These are phyloP conservation scores for Julus scandinavius DNA, from an alignment of 2,888 invertebrate genomes.

Conservation along the genomic window DNA sequence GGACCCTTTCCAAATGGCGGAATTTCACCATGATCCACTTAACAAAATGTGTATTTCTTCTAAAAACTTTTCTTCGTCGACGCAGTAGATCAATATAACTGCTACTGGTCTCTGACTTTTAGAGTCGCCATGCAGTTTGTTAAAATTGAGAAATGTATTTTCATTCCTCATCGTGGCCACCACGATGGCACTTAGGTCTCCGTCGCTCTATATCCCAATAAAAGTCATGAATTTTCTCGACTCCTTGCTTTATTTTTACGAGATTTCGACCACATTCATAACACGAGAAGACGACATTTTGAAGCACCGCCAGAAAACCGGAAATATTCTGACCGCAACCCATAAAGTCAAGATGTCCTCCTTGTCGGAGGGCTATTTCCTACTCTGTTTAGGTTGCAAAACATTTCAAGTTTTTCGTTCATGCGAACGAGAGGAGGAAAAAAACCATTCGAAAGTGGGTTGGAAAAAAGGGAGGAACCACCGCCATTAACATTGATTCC, in stretches of 20 bases:
- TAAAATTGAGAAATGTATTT: neutral
- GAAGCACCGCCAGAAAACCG: slow-evolving; percentile 21
- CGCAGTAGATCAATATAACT: neutral
- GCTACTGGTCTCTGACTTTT: slow-evolving; percentile 16
- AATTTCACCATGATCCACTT: neutral
- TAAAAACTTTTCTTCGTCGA: neutral
- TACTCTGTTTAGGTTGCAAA: neutral
- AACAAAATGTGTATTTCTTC: neutral
- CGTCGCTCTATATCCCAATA: neutral
- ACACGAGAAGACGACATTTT: neutral
- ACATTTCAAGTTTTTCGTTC: neutral
- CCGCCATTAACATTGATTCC: slow-evolving; percentile 30
- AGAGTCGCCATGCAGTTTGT: slow-evolving; percentile 24
- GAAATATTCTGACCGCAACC: slow-evolving; percentile 30
- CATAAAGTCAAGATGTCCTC: slow-evolving; percentile 31
- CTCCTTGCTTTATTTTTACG: slow-evolving; percentile 3
- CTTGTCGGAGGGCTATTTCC: neutral
- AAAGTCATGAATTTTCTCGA: slow-evolving; percentile 1
- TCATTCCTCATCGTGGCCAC: neutral
- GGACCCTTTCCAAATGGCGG: neutral
- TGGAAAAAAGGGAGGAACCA: neutral
- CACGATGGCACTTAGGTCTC: too few relatives aligned
- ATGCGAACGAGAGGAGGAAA: neutral
- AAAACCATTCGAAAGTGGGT: neutral
- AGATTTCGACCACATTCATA: slow-evolving; percentile 34